Conservation (phyloP, 1,140 invertebrate species). For the Drosophila pectinifera region DNA sequence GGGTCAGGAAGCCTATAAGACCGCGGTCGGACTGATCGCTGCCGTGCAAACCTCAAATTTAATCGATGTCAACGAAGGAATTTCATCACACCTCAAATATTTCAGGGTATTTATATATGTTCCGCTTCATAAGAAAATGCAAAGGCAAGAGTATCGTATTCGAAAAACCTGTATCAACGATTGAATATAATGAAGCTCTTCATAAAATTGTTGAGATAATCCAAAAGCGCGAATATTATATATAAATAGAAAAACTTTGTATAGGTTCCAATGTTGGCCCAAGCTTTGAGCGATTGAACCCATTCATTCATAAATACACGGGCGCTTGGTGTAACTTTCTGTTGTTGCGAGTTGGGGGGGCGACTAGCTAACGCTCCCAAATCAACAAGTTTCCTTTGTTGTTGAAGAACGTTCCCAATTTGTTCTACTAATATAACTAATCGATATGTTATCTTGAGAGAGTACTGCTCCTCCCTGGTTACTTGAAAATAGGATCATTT, state of each 20-base stretch:
- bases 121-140: not conserved
- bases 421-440: no score
- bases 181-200: not conserved
- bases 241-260: not conserved
- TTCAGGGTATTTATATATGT: not conserved
- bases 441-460: no score
- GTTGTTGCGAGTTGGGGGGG: constrained; percentile 1
- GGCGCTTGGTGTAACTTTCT: not conserved
- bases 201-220: not conserved
- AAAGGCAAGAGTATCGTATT: not conserved
- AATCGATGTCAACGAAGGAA: no score
- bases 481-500: no score
- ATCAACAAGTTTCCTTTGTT: no score
- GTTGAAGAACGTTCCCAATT: no score
- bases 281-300: not conserved
- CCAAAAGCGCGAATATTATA: not conserved
- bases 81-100: not conserved
- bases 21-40: no score
- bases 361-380: not conserved
- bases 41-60: no score
- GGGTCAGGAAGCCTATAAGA: no score
- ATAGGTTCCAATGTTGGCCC: not conserved
- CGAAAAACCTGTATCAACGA: not conserved
- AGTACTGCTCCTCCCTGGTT: no score
- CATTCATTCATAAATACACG: not conserved